A percentile compares a stretch with the other conserved stretches of the same genome.
These are phyloP conservation scores for Corynorhinus townsendii DNA, from an alignment of 2,113 vertebrate genomes.

Conservation along the genomic window DNA sequence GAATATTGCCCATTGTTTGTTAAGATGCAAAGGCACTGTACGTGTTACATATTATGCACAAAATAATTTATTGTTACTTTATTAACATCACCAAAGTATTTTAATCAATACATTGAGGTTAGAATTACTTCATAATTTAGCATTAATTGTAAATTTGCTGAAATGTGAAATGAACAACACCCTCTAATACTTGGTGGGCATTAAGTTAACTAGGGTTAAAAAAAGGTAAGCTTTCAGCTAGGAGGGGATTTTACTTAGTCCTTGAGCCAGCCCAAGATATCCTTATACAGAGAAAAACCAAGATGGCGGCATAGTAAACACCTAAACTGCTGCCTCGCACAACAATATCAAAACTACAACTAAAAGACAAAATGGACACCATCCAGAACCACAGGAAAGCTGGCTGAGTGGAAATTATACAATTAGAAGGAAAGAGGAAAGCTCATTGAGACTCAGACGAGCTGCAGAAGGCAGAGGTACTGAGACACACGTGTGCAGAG, in stretches of 20 bases:
- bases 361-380: no score
- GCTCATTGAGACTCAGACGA: no score
- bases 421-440: no score
- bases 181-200: slow-evolving; percentile 13
- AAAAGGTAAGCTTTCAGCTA: background rate
- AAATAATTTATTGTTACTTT: background rate
- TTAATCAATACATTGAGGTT: background rate
- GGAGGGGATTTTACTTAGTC: background rate
- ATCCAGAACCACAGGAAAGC: no score
- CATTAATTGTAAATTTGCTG: background rate
- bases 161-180: slow-evolving; percentile 6
- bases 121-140: background rate
- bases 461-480: no score
- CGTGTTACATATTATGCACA: background rate
- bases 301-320: no score
- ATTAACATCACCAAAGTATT: background rate
- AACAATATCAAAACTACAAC: no score
- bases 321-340: no score
- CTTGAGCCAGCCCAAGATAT: background rate
- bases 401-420: no score
- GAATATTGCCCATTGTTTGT: background rate
- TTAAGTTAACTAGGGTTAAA: slow-evolving; percentile 29
- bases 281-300: background rate
- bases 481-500: no score
- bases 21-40: background rate